Evolutionary conservation across 1,140 invertebrate genomes (phyloP), one percentile per base, ranked within the genome.

Genomic region (Lerema accius): DNA sequence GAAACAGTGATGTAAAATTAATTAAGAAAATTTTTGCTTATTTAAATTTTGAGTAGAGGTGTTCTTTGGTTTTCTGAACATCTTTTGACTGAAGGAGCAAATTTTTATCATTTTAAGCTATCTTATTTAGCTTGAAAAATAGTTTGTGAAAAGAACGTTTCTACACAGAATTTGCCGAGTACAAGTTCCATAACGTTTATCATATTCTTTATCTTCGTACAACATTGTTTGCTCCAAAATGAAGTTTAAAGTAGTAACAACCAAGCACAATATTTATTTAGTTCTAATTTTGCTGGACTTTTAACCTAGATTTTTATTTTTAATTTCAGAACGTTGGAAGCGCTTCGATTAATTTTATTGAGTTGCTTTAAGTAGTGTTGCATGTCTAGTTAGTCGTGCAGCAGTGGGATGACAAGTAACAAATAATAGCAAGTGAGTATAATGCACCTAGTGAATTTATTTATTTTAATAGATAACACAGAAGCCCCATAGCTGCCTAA

Each of bases 331-430:
- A 68, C 80, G 71, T 79, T 35, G 40, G 56, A 71, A 80, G 73
- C 17, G 71, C 76, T 79, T 84, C 74, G 63, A 67, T 75, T 80
- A 71, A 62, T 77, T 76, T 81, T 64, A 71, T 73, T 85, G 61
- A 73, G 78, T 85, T 86, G 80, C 82, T 84, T 78, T 82, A 65
- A 77, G 74, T 86, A 86, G 78, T 32, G 28, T 86, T 89, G 86
- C 86, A 89, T 89, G 86, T 68, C 71, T 79, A 80, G 60, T 69
- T 73, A 78, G 65, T 40, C 69, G 72, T 71, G 64, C 61, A 50
- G 62, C 67, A 42, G 50, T 49, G 15, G 61, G 65, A 55, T 55
- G 32, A 56, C 55, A 55, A 68, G 67, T 73, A 71, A 48, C 53
- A 59, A 62, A 43, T 43, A 46, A 45, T 35, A 10, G 28, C 35